These are phyloP conservation scores for Balaenoptera acutorostrata DNA, from an alignment of 2,113 vertebrate genomes.

Conservation along the genomic window DNA sequence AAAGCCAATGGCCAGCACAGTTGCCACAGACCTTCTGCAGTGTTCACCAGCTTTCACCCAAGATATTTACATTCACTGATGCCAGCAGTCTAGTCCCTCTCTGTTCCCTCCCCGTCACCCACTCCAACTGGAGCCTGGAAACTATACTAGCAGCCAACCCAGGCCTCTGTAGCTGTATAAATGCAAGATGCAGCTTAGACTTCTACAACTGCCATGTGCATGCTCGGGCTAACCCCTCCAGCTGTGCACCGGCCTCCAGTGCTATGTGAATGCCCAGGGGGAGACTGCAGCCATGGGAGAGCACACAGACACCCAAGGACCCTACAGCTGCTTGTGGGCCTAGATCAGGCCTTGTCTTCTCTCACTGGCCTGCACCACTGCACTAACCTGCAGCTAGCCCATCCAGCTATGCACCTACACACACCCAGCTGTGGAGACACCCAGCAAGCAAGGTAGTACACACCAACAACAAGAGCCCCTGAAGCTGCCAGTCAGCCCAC, in stretches of 20 bases:
- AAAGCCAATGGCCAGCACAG: background rate
- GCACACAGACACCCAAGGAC: background rate
- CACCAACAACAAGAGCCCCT: background rate
- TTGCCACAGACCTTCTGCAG: background rate
- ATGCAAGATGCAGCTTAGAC: background rate
- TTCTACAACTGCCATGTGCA: background rate
- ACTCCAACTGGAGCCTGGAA: background rate
- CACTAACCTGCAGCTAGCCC: background rate
- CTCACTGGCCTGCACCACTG: too few species aligned
- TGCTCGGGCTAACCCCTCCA: too few species aligned
- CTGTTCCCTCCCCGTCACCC: too few species aligned
- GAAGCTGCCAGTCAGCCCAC: background rate
- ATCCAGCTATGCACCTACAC: background rate
- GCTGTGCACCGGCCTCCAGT: background rate
- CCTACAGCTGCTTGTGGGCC: background rate
- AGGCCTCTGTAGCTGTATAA: background rate
- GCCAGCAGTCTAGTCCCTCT: background rate
- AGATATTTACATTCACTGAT: background rate
- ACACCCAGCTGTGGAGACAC: background rate
- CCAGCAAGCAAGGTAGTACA: background rate
- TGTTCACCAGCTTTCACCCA: background rate
- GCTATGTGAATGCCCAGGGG: background rate
- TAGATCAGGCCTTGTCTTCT: background rate
- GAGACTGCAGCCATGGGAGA: background rate
- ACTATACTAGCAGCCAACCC: background rate